Conservation (phyloP, 2,113 vertebrate species). For the Mirounga angustirostris region DNA sequence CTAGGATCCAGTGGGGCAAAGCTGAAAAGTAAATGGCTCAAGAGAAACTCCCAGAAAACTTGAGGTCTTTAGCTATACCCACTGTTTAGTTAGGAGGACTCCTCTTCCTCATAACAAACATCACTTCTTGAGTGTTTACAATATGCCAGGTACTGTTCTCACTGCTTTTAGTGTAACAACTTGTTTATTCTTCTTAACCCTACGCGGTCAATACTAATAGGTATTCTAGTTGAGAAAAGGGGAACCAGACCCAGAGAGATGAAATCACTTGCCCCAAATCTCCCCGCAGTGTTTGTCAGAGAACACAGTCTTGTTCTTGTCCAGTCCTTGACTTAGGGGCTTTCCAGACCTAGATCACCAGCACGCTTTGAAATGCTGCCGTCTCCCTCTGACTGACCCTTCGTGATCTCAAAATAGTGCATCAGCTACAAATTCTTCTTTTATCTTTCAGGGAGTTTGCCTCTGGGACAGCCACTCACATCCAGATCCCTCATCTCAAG, state of each 20-base stretch:
- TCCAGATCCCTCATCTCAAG: background rate
- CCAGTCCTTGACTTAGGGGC: background rate
- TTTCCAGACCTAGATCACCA: background rate
- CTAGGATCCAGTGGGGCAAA: background rate
- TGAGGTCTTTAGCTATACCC: background rate
- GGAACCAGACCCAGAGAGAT: background rate
- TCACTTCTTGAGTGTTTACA: background rate
- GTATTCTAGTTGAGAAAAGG: background rate
- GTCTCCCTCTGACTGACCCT: background rate
- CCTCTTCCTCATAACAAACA: background rate
- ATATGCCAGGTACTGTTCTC: background rate
- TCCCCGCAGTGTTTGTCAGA: background rate
- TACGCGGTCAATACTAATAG: background rate
- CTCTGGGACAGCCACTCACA: background rate
- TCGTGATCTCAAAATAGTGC: background rate
- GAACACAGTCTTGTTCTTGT: background rate
- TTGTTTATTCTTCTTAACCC: background rate
- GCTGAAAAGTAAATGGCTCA: background rate
- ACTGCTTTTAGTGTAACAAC: background rate
- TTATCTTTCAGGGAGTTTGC: background rate
- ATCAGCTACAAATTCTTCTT: conserved; percentile 2
- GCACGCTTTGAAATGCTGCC: background rate
- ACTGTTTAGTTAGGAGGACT: background rate
- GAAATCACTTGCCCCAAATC: too few relatives aligned
- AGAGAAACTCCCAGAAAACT: background rate